Evolutionary conservation across 1,140 invertebrate genomes (phyloP), one percentile per base, ranked within the genome.

Genomic region (Meloidogyne hapla): DNA sequence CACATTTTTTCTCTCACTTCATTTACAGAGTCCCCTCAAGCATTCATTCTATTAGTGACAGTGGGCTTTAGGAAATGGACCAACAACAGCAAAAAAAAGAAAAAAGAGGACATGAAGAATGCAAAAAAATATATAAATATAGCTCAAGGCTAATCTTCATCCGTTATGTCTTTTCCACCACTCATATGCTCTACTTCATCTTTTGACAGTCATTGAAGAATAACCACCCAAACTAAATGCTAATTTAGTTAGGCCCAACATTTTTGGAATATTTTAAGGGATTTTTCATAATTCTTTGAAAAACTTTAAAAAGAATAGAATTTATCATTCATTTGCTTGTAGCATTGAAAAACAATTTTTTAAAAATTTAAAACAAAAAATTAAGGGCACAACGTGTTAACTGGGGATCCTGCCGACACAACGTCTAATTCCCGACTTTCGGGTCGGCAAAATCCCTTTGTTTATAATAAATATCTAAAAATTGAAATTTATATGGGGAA

Each of bases 131-230:
- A 56, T 56, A 56, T 33, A 33, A 56, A 56, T 18, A 56, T 56
- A 56, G 48, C n/a, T 56, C 12, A 56, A 56, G n/a, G 48, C 48
- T 56, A 56, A 56, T 56, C 48, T 56, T 56, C 13, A 56, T n/a
- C 4, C 48, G n/a, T 56, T 56, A 21, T 56, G 18, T 21, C 48
- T n/a, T 56, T 9, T 56, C 48, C 48, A 15, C 18, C 3, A n/a
- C 0, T 6, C 48, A 21, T n/a, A n/a, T 9, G 5, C 13, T 18
- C 5, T 18, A 4, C 15, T 48, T 48, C 18, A 56, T 56, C n/a
- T 56, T 18, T n/a, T 56, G 48, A 56, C 48, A n/a, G 48, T 56
- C 48, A 56, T 56, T n/a, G n/a, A n/a, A 56, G n/a, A n/a, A 56
- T 56, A 15, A 15, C 48, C 8, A 2, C 3, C 18, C 48, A 3